phyloP scores from a whole-genome alignment of 2,797 vertebrate genomes.

The Adrianichthys oophorus region DNA sequence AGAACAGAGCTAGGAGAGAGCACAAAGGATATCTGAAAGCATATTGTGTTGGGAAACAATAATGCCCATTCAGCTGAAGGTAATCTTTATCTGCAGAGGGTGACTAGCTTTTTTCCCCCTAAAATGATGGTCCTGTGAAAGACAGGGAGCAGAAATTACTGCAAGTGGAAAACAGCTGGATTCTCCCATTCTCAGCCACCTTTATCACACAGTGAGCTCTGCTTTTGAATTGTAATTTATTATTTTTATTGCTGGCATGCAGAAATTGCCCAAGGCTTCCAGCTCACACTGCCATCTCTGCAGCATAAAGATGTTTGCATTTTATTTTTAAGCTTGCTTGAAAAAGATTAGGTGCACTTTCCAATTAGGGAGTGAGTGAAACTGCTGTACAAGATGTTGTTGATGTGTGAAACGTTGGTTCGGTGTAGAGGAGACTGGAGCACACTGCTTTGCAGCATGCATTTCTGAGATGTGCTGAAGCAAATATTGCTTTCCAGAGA shows the following conservation, averaged over 20 bases:
- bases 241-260: conserved; percentile 52
- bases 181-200: conserved; percentile 27
- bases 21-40: conserved; percentile 25
- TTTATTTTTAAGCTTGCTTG: conserved; percentile 56
- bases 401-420: conserved; percentile 50
- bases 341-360: conserved; percentile 58
- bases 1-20: conserved; percentile 25
- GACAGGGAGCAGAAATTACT: conserved; percentile 31
- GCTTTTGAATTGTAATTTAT: conserved; percentile 53
- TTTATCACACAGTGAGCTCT: conserved; percentile 40
- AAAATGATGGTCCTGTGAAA: conserved; percentile 34
- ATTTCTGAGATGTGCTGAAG: conserved; percentile 38
- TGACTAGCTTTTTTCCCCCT: conserved; percentile 24
- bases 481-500: conserved; percentile 43
- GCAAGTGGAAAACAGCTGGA: conserved; percentile 27
- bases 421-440: conserved; percentile 40
- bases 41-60: conserved; percentile 34
- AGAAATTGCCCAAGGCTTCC: conserved; percentile 67
- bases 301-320: conserved; percentile 55
- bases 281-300: conserved; percentile 56
- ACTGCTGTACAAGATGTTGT: conserved; percentile 42
- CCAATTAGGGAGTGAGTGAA: conserved; percentile 56
- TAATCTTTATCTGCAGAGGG: conserved; percentile 45
- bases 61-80: conserved; percentile 37
- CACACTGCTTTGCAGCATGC: conserved; percentile 23